Evolutionary conservation across 2,113 vertebrate species (phyloP).

Genomic region (Hippocampus abdominalis): DNA sequence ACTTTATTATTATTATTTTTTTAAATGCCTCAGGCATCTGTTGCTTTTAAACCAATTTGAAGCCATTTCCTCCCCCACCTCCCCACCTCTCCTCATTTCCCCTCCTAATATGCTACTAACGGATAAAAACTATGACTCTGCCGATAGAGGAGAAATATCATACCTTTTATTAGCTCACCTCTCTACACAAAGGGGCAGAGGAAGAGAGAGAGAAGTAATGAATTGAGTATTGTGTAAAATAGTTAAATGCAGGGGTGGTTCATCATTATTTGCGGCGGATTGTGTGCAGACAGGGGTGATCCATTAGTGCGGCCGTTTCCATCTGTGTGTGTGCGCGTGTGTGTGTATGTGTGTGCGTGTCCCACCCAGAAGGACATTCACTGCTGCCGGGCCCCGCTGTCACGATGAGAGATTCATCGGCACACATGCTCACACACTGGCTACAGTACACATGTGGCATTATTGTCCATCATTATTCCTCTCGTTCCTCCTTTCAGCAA

Average conservation of each 20-base stretch:
- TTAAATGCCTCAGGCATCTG: slow-evolving; percentile 19
- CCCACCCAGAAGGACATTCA: slow-evolving; percentile 71
- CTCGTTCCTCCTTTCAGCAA: slow-evolving; percentile 54
- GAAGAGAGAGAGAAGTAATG: slow-evolving; percentile 63
- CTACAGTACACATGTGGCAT: slow-evolving; percentile 61
- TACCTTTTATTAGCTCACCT: slow-evolving; percentile 75
- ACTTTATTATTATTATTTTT: slow-evolving; percentile 18
- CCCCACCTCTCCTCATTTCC: slow-evolving; percentile 41
- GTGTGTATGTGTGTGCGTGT: slow-evolving; percentile 45
- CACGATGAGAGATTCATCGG: slow-evolving; percentile 72
- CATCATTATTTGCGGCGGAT: slow-evolving; percentile 80
- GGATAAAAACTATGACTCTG: slow-evolving; percentile 73
- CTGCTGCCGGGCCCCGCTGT: slow-evolving; percentile 73
- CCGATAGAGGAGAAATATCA: slow-evolving; percentile 68
- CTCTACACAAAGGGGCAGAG: slow-evolving; percentile 46
- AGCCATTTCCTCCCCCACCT: slow-evolving; percentile 36
- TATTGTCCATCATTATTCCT: slow-evolving; percentile 65
- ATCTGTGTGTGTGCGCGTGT: slow-evolving; percentile 55
- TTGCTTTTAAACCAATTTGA: slow-evolving; percentile 63
- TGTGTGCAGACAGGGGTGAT: slow-evolving; percentile 78
- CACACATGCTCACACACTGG: slow-evolving; percentile 32
- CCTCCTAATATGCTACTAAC: slow-evolving; percentile 65
- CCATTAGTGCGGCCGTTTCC: slow-evolving; percentile 75
- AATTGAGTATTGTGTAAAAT: slow-evolving; percentile 79
- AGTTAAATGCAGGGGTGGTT: slow-evolving; percentile 78